phyloP scores from a whole-genome alignment of 2,113 vertebrate genomes.

The Bujurquina vittata region DNA sequence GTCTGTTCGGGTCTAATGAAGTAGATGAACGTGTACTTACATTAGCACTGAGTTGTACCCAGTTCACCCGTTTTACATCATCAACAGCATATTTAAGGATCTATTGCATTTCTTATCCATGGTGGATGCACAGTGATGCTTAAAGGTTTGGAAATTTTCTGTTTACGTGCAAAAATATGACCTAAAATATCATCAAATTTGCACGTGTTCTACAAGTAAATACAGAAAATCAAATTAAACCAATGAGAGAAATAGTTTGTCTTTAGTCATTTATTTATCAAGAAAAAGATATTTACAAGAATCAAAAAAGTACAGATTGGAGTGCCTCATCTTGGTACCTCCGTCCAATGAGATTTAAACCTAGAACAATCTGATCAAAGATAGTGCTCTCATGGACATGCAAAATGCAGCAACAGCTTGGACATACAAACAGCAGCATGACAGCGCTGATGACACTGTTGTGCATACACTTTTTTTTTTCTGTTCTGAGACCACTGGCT shows the following conservation, averaged over 20 bases:
- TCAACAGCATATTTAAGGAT: slow-evolving; percentile 4
- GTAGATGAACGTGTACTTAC: slow-evolving; percentile 19
- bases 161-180: neutral
- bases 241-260: neutral
- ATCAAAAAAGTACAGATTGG: neutral
- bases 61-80: slow-evolving; percentile 14
- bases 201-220: neutral
- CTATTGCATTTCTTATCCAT: neutral
- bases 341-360: neutral
- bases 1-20: slow-evolving; percentile 51
- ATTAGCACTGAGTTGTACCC: slow-evolving; percentile 16
- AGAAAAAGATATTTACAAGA: neutral
- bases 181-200: neutral
- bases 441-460: no score
- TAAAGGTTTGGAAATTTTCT: neutral
- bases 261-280: neutral
- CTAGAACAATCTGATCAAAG: neutral
- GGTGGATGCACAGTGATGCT: neutral
- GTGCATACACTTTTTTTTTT: no score
- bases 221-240: neutral
- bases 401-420: neutral
- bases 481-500: no score
- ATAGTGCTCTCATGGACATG: neutral
- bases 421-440: neutral
- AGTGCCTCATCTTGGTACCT: neutral